phyloP scores from a whole-genome alignment of 2,113 vertebrate species.

The Arenaria interpres region DNA sequence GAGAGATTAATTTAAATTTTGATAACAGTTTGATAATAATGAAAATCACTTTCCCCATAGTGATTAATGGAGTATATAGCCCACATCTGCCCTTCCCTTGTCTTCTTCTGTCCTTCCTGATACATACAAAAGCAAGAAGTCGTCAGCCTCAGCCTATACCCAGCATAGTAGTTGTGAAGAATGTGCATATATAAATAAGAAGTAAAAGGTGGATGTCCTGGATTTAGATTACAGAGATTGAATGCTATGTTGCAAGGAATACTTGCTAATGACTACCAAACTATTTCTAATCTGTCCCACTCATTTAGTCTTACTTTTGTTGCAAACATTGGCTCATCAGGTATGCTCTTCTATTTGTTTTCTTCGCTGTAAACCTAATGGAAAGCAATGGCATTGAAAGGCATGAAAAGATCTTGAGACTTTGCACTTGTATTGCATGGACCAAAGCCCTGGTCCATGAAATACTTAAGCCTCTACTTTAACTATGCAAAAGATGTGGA shows the following conservation, averaged over 20 bases:
- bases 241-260: background rate
- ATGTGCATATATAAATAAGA: background rate
- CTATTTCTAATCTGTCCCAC: background rate
- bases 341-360: background rate
- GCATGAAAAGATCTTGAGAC: background rate
- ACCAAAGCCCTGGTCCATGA: background rate
- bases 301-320: background rate
- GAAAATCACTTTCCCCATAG: background rate
- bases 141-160: background rate
- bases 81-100: background rate
- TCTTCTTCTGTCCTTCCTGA: background rate
- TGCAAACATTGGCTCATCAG: background rate
- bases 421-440: background rate
- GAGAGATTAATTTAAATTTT: background rate
- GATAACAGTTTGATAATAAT: background rate
- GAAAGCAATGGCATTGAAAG: background rate
- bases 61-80: accelerated
- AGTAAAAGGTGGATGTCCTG: background rate
- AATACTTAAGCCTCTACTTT: background rate
- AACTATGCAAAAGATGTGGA: background rate
- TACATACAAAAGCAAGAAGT: background rate
- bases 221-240: background rate
- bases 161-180: background rate
- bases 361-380: background rate
- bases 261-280: background rate